These are phyloP conservation scores for Lytechinus variegatus DNA, from an alignment of 35 echinoderm and acorn worm species.

Conservation along the genomic window DNA sequence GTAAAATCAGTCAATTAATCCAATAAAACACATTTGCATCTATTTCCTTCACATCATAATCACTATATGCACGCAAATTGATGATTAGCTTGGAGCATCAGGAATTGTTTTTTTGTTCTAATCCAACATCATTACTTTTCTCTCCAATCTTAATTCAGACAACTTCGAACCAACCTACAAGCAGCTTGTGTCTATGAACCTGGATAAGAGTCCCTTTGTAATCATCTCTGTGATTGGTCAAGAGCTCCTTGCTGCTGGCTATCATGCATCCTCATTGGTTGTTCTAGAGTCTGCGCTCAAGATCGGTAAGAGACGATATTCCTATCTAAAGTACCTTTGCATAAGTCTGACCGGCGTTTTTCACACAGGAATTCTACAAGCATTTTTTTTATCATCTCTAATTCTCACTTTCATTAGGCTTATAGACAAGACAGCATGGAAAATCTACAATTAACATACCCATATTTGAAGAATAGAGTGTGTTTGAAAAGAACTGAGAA, in stretches of 20 bases:
- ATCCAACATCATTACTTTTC: background rate
- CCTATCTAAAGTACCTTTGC: too few relatives aligned
- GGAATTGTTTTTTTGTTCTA: background rate
- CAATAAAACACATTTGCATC: too few relatives aligned
- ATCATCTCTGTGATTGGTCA: conserved; percentile 99
- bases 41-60: too few relatives aligned
- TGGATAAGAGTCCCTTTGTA: conserved; percentile 99
- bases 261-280: conserved; percentile 98
- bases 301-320: conserved; percentile 73
- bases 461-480: background rate
- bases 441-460: background rate
- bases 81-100: too few relatives aligned
- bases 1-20: too few relatives aligned
- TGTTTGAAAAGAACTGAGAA: background rate
- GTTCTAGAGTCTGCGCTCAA: conserved; percentile 98
- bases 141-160: conserved; percentile 56
- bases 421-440: background rate
- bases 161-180: conserved; percentile 97
- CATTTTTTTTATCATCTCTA: too few relatives aligned
- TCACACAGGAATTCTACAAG: too few relatives aligned
- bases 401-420: background rate
- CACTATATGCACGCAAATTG: too few relatives aligned
- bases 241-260: conserved; percentile 95
- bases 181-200: conserved; percentile 95
- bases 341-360: too few relatives aligned